Base-by-base conservation (phyloP, 1,140 invertebrate genomes). In the Drosophila takahashii region DNA sequence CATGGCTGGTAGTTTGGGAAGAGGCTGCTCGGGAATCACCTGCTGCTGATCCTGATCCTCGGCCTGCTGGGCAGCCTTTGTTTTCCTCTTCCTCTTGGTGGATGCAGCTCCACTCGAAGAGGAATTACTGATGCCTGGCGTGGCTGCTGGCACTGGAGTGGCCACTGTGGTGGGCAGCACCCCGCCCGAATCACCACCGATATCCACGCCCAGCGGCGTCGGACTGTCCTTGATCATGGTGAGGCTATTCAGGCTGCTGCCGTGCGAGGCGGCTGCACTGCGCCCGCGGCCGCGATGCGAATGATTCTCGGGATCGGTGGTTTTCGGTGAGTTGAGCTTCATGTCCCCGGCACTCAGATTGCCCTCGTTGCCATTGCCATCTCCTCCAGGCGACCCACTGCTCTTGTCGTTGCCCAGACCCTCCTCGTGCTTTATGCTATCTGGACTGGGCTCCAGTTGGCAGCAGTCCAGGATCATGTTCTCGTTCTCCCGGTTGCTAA, bases 391-490 rank as follows among this genome's bases (percentile, higher is more conserved):
- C 2, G 96, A 97, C 39, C 96, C 96, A 85, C 97, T 96, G 86
- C 97, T 97, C 29, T 96, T 96, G 90, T 97, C 96, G 39, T 95
- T 95, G n/a, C 94, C 94, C 4, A 95, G 93, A 4, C 84, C 84
- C 80, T 97, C 96, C 93, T 97, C 96, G 67, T 96, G 93, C 87
- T 97, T 97, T 45, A 95, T 95, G 74, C 95, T 94, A 91, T 95
- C 95, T 16, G 95, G 95, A 64, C 94, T 95, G 69, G 96, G 96
- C 87, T 97, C 96, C 85, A 98, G 92, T 93, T 98, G 98, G 91
- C 97, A 98, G 87, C 96, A 96, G 92, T 98, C 98, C 95, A 98
- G 96, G 39, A 98, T 96, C 37, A 98, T 94, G 92, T 97, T 96
- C 76, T 96, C 96, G 83, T 97, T 97, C 92, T 98, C 97, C 47